A percentile compares a stretch with the other conserved stretches of the same genome.
Evolutionary conservation across 2,797 vertebrate genomes (phyloP).

Genomic region (Lepilemur septentrionalis): DNA sequence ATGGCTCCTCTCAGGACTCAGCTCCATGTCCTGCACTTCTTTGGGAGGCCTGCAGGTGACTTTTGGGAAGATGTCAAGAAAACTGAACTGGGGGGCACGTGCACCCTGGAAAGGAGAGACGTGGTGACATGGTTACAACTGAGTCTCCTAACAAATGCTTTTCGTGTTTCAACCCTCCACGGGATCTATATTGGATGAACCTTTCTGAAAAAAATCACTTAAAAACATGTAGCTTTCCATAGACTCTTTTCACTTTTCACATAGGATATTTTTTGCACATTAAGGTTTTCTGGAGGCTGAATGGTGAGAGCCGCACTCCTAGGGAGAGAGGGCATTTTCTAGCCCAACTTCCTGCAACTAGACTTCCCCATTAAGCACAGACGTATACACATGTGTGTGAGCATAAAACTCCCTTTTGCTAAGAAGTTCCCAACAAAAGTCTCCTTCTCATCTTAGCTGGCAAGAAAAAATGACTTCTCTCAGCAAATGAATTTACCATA

Average conservation of each 20-base stretch:
- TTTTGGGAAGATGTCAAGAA: conserved; percentile 93
- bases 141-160: background rate
- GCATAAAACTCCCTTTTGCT: background rate
- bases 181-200: rapidly evolving
- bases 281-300: background rate
- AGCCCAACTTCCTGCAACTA: background rate
- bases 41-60: conserved; percentile 93
- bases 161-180: background rate
- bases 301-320: too few relatives aligned
- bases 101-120: conserved; percentile 78
- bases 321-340: background rate
- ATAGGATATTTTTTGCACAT: rapidly evolving
- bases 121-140: background rate
- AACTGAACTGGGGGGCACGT: conserved; percentile 76
- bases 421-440: background rate
- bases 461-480: background rate
- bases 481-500: too few relatives aligned
- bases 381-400: rapidly evolving
- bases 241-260: too few relatives aligned
- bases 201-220: background rate
- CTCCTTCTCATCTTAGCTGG: too few relatives aligned
- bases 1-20: conserved; percentile 45
- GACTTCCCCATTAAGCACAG: rapidly evolving
- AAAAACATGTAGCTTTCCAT: background rate
- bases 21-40: conserved; percentile 89